A percentile compares a stretch with the other conserved stretches of the same genome.
These are phyloP conservation scores for Clarias gariepinus DNA, from an alignment of 2,113 vertebrate species.

Conservation along the genomic window DNA sequence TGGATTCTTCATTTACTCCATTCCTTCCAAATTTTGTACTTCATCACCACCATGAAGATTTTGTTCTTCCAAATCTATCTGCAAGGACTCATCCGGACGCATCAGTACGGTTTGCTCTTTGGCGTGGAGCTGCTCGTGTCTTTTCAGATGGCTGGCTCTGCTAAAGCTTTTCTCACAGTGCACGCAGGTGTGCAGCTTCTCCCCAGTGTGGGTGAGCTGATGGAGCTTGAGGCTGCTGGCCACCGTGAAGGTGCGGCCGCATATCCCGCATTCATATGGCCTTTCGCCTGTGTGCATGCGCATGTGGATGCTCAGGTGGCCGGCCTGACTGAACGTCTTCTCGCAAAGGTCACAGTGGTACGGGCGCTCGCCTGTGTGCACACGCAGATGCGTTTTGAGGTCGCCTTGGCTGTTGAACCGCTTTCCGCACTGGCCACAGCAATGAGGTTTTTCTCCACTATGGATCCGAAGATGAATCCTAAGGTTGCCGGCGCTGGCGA, in stretches of 20 bases:
- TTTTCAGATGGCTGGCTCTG: conserved; percentile 69
- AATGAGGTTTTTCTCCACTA: conserved; percentile 72
- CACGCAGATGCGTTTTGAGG: conserved; percentile 71
- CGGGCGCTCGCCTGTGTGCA: conserved; percentile 74
- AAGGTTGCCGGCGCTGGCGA: conserved; percentile 70
- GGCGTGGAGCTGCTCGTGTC: conserved; percentile 73
- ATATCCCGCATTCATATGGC: conserved; percentile 70
- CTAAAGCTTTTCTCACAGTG: conserved; percentile 74
- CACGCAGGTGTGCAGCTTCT: conserved; percentile 70
- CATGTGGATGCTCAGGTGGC: conserved; percentile 76
- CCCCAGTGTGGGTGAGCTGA: conserved; percentile 71
- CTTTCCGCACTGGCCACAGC: conserved; percentile 73
- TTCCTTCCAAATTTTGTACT: neutral
- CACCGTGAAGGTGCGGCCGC: conserved; percentile 71
- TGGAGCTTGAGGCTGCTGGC: conserved; percentile 76
- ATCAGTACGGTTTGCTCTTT: conserved; percentile 66
- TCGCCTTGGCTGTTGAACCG: conserved; percentile 70
- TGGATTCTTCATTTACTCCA: neutral
- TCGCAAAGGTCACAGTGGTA: conserved; percentile 72
- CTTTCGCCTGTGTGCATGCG: conserved; percentile 74
- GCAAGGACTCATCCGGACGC: conserved; percentile 65
- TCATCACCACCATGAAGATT: neutral
- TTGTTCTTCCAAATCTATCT: conserved; percentile 42
- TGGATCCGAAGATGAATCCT: conserved; percentile 72
- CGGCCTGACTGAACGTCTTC: conserved; percentile 74